phyloP scores from a whole-genome alignment of 2,797 vertebrate species.

The Tenualosa ilisha region DNA sequence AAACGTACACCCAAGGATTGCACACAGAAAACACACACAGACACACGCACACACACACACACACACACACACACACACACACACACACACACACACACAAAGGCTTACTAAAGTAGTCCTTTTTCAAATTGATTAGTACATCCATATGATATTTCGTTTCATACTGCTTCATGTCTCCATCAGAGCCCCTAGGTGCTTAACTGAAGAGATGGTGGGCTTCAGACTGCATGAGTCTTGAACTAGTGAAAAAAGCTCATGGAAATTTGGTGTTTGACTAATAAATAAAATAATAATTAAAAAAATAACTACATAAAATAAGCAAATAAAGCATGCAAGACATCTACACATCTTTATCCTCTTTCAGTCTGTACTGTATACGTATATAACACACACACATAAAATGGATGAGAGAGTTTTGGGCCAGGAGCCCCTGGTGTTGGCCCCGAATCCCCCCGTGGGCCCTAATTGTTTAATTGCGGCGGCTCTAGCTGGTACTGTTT shows the following conservation, averaged over 20 bases:
- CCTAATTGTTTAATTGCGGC: slow-evolving; percentile 38
- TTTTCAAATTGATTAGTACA: too few species aligned
- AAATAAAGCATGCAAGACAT: too few species aligned
- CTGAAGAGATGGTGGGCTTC: too few species aligned
- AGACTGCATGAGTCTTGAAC: too few species aligned
- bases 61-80: too few species aligned
- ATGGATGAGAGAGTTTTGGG: slow-evolving; percentile 10
- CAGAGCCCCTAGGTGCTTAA: too few species aligned
- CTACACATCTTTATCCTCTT: neutral
- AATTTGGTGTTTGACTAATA: neutral
- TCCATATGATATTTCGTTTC: too few species aligned
- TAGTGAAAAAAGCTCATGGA: too few species aligned
- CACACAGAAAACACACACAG: too few species aligned
- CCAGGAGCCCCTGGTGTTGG: slow-evolving; percentile 24
- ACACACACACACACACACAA: neutral
- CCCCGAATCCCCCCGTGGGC: slow-evolving; percentile 34
- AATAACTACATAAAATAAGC: neutral
- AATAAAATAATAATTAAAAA: neutral
- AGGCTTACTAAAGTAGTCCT: neutral
- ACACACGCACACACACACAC: too few species aligned
- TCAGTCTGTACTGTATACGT: neutral
- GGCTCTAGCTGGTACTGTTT: slow-evolving; percentile 11
- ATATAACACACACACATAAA: neutral
- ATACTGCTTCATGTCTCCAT: too few species aligned
- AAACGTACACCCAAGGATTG: neutral